Evolutionary conservation across 2,797 vertebrate species (phyloP), one percentile per base, ranked within the genome.

Genomic region (Mormyrus hasselquistii): DNA sequence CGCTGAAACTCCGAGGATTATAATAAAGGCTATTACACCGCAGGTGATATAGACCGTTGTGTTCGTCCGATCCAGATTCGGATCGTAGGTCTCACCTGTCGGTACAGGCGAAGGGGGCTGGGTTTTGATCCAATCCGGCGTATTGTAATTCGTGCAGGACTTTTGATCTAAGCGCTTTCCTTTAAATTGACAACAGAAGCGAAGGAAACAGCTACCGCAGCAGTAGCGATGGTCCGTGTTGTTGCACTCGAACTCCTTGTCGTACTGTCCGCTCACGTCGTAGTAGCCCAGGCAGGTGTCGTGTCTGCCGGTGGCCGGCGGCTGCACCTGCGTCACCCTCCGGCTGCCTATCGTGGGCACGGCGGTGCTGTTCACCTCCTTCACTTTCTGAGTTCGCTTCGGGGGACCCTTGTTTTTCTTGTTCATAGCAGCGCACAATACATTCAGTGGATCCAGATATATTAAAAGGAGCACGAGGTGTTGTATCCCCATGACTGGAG

Each of bases 21-120:
- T 96, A 93, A 99, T 94, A 90, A 99, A 97, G 93, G 98, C 97
- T 50, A 99, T 95, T 91, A 98, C 97, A 87, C 98, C 98, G 88
- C 98, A 99, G 65, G 96, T 97, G 95, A 99, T 99, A 96, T 99
- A 99, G 89, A 99, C 98, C 3, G 98, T 99, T 93, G 97, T 96
- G 93, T 99, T 99, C 94, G 98, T 99, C 94, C 96, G 97, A 96
- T 99, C 98, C 92, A 98, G 96, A 91, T 96, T 97, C 0, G 98
- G 98, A 94, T 99, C 97, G 89, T 99, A 99, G 89, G 96, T 96
- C 91, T 98, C 96, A 73, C 97, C 97, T 89, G 97, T 96, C 4
- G 95, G 96, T 89, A 91, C 97, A 76, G 95, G 96, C 5, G 93
- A 97, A 47, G 92, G 97, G 89, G 93, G 96, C 94, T 94, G 96